Conservation (phyloP, 2,797 vertebrate species). For the Apodemus agrarius region DNA sequence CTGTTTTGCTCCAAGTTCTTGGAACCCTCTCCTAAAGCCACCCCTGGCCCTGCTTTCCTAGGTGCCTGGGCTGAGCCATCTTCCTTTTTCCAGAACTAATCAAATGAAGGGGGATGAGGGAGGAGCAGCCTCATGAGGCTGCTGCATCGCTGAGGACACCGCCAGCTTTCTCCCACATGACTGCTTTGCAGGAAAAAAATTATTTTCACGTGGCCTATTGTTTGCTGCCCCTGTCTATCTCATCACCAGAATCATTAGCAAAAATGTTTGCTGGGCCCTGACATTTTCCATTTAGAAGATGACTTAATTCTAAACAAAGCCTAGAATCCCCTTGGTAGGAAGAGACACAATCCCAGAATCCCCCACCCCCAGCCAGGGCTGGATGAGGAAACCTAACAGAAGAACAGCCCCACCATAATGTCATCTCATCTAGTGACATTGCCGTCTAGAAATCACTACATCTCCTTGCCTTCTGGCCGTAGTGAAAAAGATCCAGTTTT, state of each 20-base stretch:
- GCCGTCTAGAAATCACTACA: not conserved
- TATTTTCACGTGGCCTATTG: conserved; percentile 42
- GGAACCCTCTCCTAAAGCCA: not conserved
- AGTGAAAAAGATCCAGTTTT: not conserved
- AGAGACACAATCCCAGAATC: not conserved
- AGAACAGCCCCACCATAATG: not conserved
- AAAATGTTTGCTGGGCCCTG: conserved; percentile 45
- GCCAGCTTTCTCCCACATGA: conserved; percentile 67
- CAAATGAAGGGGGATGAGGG: conserved; percentile 47
- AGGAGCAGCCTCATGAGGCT: conserved; percentile 11
- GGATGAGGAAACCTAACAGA: not conserved
- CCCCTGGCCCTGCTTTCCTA: not conserved
- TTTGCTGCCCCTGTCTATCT: conserved; percentile 67
- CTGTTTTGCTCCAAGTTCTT: not conserved
- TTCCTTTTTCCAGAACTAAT: conserved; percentile 6
- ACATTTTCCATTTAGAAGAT: conserved; percentile 75
- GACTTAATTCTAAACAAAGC: conserved; percentile 61
- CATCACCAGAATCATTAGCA: conserved; percentile 73
- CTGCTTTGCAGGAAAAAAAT: conserved; percentile 39
- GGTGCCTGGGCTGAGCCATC: not conserved
- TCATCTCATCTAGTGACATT: not conserved
- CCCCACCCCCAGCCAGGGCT: not conserved
- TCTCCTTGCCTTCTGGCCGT: not conserved
- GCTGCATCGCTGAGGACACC: conserved; percentile 41
- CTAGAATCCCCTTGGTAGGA: conserved; percentile 53